Conservation (phyloP, 2,113 vertebrate genomes). For the Sprattus sprattus region DNA sequence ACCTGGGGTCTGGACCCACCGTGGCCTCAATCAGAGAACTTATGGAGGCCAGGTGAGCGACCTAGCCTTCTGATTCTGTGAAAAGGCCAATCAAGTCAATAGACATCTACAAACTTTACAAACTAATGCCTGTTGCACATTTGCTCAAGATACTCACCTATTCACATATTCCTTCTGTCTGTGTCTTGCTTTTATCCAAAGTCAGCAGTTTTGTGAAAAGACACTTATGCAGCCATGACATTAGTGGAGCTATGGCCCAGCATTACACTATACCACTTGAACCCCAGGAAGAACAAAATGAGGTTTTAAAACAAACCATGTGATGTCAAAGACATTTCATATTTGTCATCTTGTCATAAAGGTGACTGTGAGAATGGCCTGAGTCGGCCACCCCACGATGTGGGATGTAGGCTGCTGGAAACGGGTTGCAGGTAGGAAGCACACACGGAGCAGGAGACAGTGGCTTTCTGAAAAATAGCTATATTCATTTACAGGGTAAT, state of each 20-base stretch:
- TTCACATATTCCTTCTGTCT: neutral
- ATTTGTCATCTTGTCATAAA: neutral
- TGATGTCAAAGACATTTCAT: neutral
- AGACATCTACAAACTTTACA: neutral
- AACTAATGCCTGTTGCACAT: neutral
- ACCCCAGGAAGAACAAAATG: neutral
- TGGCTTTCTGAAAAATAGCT: too few species aligned
- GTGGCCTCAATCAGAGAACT: constrained; percentile 89
- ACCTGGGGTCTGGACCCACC: constrained; percentile 92
- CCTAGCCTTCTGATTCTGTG: neutral
- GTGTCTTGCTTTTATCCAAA: neutral
- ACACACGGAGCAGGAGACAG: too few species aligned
- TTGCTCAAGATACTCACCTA: neutral
- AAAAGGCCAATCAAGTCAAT: neutral
- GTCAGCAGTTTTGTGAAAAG: neutral
- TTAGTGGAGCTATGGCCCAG: neutral
- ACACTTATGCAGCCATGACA: neutral
- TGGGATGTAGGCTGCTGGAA: too few species aligned
- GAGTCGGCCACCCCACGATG: too few species aligned
- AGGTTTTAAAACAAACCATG: too few species aligned
- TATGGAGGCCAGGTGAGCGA: constrained; percentile 83
- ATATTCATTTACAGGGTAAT: too few species aligned
- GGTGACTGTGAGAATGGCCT: too few species aligned
- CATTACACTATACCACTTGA: neutral
- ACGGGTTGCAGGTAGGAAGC: too few species aligned